Percentiles rank a stretch among this genome's conserved stretches.
phyloP scores from a whole-genome alignment of 1,140 invertebrate genomes.

The Mamestra configurata region DNA sequence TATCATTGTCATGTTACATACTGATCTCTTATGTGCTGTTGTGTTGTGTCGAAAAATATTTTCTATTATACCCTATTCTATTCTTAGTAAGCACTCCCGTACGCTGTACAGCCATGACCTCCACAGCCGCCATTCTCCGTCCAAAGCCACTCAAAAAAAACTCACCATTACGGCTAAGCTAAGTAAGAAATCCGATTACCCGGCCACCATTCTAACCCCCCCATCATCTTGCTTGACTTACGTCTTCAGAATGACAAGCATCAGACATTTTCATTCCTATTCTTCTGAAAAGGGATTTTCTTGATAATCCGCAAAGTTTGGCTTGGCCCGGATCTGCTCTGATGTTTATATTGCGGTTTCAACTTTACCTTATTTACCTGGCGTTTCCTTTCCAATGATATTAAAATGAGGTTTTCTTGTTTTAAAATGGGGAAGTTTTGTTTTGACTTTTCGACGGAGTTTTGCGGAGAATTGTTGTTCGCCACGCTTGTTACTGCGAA shows the following conservation, averaged over 20 bases:
- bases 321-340: background rate
- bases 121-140: too few species aligned
- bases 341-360: background rate
- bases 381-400: background rate
- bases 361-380: background rate
- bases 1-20: too few species aligned
- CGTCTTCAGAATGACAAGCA: background rate
- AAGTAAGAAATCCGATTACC: background rate
- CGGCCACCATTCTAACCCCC: background rate
- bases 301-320: background rate
- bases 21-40: too few species aligned
- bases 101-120: too few species aligned
- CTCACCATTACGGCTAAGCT: background rate
- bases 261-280: background rate
- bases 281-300: background rate
- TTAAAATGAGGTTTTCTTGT: conserved; percentile 11
- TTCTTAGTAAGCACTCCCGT: too few species aligned
- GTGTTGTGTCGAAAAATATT: too few species aligned
- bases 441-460: background rate
- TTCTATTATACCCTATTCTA: too few species aligned
- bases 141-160: too few species aligned
- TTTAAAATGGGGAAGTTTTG: background rate
- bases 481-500: background rate
- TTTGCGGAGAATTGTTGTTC: background rate
- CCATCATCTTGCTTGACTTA: background rate